Evolutionary conservation across 2,888 invertebrate species (phyloP).

Genomic region (Tetrapedia diversipes): DNA sequence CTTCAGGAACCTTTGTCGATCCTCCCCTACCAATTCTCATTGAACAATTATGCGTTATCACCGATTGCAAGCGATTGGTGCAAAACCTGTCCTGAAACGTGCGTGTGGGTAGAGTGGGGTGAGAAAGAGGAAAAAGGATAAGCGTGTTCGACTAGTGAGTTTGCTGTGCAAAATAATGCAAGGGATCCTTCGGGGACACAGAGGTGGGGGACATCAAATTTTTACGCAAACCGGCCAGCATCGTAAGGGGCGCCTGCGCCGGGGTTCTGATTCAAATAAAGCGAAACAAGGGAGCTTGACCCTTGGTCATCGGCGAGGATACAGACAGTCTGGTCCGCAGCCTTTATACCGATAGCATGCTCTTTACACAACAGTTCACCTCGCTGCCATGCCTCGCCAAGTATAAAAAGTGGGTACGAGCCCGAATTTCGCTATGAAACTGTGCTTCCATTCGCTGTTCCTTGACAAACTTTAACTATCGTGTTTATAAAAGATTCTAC

Average conservation of each 20-base stretch:
- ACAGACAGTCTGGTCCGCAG: constrained; percentile 72
- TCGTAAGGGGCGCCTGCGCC: constrained; percentile 68
- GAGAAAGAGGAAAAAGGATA: too few species aligned
- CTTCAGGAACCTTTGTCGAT: too few species aligned
- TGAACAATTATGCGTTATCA: too few species aligned
- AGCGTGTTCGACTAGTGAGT: background rate
- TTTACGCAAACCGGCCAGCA: constrained; percentile 15
- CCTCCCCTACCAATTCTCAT: too few species aligned
- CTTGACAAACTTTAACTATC: background rate
- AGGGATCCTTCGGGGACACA: background rate
- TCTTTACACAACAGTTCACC: constrained; percentile 80
- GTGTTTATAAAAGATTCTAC: background rate
- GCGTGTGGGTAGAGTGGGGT: too few species aligned
- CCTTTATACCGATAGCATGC: constrained; percentile 74
- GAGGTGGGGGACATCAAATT: constrained; percentile 15
- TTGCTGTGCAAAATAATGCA: background rate
- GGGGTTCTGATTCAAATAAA: constrained; percentile 62
- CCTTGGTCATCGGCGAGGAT: constrained; percentile 80
- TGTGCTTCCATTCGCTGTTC: background rate
- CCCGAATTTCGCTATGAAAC: constrained; percentile 2
- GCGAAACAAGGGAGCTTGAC: constrained; percentile 78
- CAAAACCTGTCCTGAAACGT: too few species aligned
- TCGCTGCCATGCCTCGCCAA: constrained; percentile 79
- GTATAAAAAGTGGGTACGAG: constrained; percentile 78
- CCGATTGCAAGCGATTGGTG: too few species aligned